Evolutionary conservation across 2,888 invertebrate species (phyloP).

Genomic region (Megamerina dolium): DNA sequence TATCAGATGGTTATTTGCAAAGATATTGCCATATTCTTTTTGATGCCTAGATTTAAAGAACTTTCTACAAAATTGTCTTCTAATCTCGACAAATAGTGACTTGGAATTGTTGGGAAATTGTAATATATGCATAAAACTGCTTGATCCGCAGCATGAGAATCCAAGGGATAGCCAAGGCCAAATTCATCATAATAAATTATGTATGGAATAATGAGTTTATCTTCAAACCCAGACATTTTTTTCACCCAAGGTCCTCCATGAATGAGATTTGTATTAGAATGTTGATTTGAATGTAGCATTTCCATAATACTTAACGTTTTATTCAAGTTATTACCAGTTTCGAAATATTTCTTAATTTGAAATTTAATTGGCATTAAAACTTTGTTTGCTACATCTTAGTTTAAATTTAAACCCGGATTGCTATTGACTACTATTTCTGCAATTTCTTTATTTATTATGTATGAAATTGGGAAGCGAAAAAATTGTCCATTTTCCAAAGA

Average conservation of each 20-base stretch:
- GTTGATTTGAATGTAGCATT: background rate
- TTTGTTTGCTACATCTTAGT: conserved; percentile 12
- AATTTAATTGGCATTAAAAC: conserved; percentile 16
- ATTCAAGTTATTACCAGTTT: conserved; percentile 15
- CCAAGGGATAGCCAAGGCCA: conserved; percentile 17
- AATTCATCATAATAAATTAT: too few relatives aligned
- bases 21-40: conserved; percentile 11
- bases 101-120: conserved; percentile 18
- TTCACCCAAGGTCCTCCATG: conserved; percentile 16
- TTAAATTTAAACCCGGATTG: conserved; percentile 13
- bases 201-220: too few relatives aligned
- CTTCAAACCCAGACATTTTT: too few relatives aligned
- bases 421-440: conserved; percentile 11
- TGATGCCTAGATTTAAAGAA: conserved; percentile 16
- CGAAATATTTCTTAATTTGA: conserved; percentile 16
- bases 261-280: conserved; percentile 7
- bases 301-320: conserved; percentile 13
- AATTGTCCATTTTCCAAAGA: too few relatives aligned
- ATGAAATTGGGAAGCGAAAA: conserved; percentile 6
- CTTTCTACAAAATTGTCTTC: conserved; percentile 16
- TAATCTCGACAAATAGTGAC: conserved; percentile 15
- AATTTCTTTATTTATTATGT: conserved; percentile 10
- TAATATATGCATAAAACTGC: conserved; percentile 19
- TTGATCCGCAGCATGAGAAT: conserved; percentile 15
- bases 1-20: conserved; percentile 7